Evolutionary conservation across 1,140 invertebrate genomes (phyloP), one percentile per base, ranked within the genome.

Genomic region (Reticulitermes speratus): DNA sequence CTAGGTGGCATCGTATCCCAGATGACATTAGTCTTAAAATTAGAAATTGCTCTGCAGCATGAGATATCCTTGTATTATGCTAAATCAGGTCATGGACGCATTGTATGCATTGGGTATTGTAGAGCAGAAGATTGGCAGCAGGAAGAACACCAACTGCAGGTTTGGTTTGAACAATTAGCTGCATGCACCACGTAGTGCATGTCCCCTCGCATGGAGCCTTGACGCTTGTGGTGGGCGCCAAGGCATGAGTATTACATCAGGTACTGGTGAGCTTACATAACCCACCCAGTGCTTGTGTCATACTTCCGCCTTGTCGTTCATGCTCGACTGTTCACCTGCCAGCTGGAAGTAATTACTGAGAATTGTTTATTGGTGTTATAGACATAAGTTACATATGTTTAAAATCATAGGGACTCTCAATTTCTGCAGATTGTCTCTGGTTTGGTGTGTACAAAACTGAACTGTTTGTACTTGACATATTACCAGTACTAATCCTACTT

Each of bases 221-320:
- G 23, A 84, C 23, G 16, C 38, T 52, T 32, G 44, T 84, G 30
- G 83, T 21, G 44, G 21, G 83, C 83, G 23, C n/a, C 45, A 52
- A 52, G 83, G 44, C 45, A 92, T 96, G 97, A 98, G 97, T 98
- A 98, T 98, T 98, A 97, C 96, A 97, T 97, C 96, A 98, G 97
- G 97, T 98, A 98, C 97, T 98, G 97, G 97, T 96, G 92, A 90
- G 89, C 90, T 89, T 91, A 88, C 88, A 90, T 89, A 90, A 55
- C 52, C 52, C 89, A 89, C 93, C 94, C 95, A 95, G 96, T 96
- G 93, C 94, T 95, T 96, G 95, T 95, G 95, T 96, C 93, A 96
- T 95, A 95, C 95, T 96, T 94, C 90, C 92, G 89, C 87, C 75
- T 87, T 88, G 88, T 65, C 82, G 48, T 30, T 55, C 44, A 83